Evolutionary conservation across 1,140 invertebrate species (phyloP).

Genomic region (Anadara kagoshimensis): DNA sequence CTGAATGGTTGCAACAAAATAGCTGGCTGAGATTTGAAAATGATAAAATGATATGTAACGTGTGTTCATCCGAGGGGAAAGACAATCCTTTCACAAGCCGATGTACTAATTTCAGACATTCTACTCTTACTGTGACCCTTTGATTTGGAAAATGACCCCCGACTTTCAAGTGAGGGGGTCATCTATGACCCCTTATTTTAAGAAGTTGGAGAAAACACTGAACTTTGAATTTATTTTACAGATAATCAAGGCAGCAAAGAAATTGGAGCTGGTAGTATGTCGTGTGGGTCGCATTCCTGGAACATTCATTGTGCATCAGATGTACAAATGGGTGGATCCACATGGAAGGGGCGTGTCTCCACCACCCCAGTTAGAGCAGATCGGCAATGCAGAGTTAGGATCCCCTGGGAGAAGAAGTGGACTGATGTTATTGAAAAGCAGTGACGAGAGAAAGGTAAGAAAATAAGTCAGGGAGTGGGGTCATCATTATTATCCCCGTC

Average conservation of each 20-base stretch:
- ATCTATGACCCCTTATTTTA: too few relatives aligned
- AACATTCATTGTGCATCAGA: slow-evolving; percentile 82
- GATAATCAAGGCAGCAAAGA: slow-evolving; percentile 91
- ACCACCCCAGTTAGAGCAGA: slow-evolving; percentile 78
- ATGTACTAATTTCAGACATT: too few relatives aligned
- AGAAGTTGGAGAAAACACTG: too few relatives aligned
- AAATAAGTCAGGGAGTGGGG: not conserved
- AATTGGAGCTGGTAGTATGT: slow-evolving; percentile 90
- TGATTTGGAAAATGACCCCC: too few relatives aligned
- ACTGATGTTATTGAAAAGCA: slow-evolving; percentile 58
- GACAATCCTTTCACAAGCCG: too few relatives aligned
- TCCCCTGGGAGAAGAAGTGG: slow-evolving; percentile 51
- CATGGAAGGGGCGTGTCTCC: slow-evolving; percentile 90
- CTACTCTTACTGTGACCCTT: too few relatives aligned
- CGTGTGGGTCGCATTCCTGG: slow-evolving; percentile 84
- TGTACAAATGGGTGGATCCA: slow-evolving; percentile 93
- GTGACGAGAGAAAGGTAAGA: slow-evolving; percentile 66
- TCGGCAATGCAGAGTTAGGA: slow-evolving; percentile 15
- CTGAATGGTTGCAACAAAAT: too few relatives aligned
- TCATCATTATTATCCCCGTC: not conserved
- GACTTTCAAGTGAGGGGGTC: too few relatives aligned
- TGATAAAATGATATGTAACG: too few relatives aligned
- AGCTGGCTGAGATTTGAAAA: too few relatives aligned
- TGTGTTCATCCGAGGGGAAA: too few relatives aligned
- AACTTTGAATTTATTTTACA: slow-evolving; percentile 74